Base-by-base conservation (phyloP, 2,888 invertebrate genomes). In the Conistra vaccinii region DNA sequence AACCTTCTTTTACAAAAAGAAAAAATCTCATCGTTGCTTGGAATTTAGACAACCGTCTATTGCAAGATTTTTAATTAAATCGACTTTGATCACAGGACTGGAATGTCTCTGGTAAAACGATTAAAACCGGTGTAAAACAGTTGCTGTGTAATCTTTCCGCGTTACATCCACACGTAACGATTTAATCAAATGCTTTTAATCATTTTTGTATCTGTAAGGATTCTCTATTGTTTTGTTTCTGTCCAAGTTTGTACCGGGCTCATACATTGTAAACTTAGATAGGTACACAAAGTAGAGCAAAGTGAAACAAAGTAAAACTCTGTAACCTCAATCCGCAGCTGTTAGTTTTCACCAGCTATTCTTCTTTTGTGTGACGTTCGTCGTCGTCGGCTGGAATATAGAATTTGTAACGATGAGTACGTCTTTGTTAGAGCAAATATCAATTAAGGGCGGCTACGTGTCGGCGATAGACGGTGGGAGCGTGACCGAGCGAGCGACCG, bases 61-160 rank as follows among this genome's bases (percentile, higher is more conserved):
- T 92, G 93, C 93, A 93, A 94, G 93, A 91, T 94, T 95, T 95
- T 95, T 95, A 95, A 95, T 95, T 95, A 95, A 95, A 95, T 92
- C 93, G 90, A 91, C 95, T 95, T 95, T 95, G 95, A 95, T 95
- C 95, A 93, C 91, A 91, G 91, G 86, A 90, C 91, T 88, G 94
- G 94, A 95, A 95, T 94, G 93, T 95, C 94, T 92, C 93, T 92
- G 91, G 91, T 92, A 88, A 93, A 94, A 92, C 93, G 93, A 94
- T 95, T 93, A 93, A 93, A 94, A 92, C 91, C 93, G 89, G 92
- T 93, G 92, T 93, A 92, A 93, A 92, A 92, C 90, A 90, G 91
- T 91, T 90, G 90, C 91, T 89, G 85, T 90, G 90, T 91, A 91
- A 91, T 92, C 90, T 90, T 91, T 91, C 87, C 87, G 88, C 85